phyloP scores from a whole-genome alignment of 2,113 vertebrate genomes.

The Anser cygnoides region DNA sequence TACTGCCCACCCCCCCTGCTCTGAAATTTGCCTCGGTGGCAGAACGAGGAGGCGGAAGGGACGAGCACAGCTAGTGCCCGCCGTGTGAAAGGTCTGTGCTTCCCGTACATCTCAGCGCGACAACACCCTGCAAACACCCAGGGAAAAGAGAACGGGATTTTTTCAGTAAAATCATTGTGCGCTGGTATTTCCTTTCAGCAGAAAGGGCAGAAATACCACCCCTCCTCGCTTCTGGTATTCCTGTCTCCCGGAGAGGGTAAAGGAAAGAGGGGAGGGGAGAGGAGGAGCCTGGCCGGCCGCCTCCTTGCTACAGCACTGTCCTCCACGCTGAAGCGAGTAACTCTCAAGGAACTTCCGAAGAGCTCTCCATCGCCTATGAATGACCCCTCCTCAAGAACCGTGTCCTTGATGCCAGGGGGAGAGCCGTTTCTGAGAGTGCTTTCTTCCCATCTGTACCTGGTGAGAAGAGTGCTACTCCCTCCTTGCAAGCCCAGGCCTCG shows the following conservation, averaged over 20 bases:
- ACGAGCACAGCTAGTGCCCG: background rate
- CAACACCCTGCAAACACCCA: background rate
- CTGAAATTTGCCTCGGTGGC: constrained; percentile 1
- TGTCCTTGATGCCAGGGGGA: background rate
- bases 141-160: background rate
- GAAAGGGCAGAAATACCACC: background rate
- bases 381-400: background rate
- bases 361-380: background rate
- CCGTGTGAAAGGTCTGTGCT: background rate
- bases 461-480: background rate
- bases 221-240: background rate
- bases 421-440: background rate
- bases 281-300: background rate
- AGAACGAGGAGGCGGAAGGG: background rate
- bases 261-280: background rate
- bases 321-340: background rate
- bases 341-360: background rate
- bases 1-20: background rate
- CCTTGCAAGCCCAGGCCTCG: background rate
- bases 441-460: background rate
- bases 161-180: background rate
- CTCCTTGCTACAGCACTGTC: background rate
- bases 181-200: background rate
- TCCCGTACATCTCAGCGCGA: background rate
- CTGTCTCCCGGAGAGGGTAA: background rate